Evolutionary conservation across 1,140 invertebrate species (phyloP), one percentile per base, ranked within the genome.

Genomic region (Brachionus calyciflorus): DNA sequence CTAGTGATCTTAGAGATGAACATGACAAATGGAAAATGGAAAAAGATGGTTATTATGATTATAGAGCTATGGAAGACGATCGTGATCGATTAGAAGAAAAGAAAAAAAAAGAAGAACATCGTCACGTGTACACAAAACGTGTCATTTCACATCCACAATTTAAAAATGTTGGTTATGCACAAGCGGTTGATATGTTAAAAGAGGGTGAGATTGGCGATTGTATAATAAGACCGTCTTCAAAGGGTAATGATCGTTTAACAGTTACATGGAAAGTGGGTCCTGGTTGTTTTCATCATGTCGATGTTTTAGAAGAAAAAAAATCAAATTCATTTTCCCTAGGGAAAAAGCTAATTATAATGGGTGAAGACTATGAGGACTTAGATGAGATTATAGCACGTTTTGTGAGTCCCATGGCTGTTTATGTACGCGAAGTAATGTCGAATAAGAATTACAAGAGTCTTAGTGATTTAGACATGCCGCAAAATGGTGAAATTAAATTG

Each of bases 251-350:
- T 84, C 94, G 98, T 84, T 85, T 99, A 51, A 98, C 96, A 0
- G 92, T 97, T 0, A 98, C 96, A 0, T 99, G 96, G 96, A 99
- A 99, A 85, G 94, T 99, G 0, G 88, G 91, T 3, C 93, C 97
- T 57, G 90, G 90, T 14, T 91, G 99, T 77, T 92, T 92, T 82
- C 94, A 98, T 83, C 41, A 69, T 57, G 55, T 77, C 17, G 60
- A 77, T 95, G 99, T 82, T 94, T 99, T 69, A 94, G 97, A 99
- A 85, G 91, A 96, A 83, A 93, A 93, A 9, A 99, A 99, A 86
- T 92, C 94, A 81, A 98, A 99, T 83, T 91, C 91, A 0, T 99
- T 98, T 82, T 95, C 93, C 49, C 85, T 99, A 19, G 96, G 97
- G 26, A 89, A 90, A 79, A 90, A 90, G 51, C 85, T 99, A 0